Evolutionary conservation across 2,888 invertebrate genomes (phyloP).

Genomic region (Megastigmus dorsalis): DNA sequence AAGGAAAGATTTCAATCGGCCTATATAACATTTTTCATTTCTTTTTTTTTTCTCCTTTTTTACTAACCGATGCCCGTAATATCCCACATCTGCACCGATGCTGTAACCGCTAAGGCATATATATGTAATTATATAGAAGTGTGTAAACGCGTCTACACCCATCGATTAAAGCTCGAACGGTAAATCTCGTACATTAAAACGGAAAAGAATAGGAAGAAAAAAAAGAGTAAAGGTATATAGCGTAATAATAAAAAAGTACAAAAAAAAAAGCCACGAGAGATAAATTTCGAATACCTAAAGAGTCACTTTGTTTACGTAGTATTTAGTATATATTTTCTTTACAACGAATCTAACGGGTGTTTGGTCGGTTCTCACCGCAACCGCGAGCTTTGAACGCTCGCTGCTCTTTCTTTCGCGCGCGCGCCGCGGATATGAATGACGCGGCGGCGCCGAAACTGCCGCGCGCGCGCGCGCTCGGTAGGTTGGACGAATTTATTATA

Average conservation of each 20-base stretch:
- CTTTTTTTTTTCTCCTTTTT: no score
- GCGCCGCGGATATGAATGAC: slow-evolving; percentile 13
- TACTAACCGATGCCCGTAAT: no score
- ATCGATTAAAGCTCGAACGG: slow-evolving; percentile 34
- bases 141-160: no score
- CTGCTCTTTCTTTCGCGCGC: no score
- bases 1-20: no score
- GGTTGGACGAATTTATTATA: slow-evolving; percentile 35
- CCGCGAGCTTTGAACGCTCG: no score
- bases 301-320: slow-evolving; percentile 47
- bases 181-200: no score
- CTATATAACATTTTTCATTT: no score
- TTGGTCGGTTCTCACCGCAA: no score
- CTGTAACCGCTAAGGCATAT: no score
- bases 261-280: not conserved
- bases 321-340: slow-evolving; percentile 43
- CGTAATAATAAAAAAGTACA: not conserved
- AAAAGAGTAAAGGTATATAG: not conserved
- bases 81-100: no score
- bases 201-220: not conserved
- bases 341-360: slow-evolving; percentile 47
- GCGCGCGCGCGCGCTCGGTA: not conserved
- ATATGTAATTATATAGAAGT: no score
- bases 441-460: slow-evolving; percentile 21
- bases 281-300: slow-evolving; percentile 19